Conservation (phyloP, 2,113 vertebrate species). For the Fulmarus glacialis region DNA sequence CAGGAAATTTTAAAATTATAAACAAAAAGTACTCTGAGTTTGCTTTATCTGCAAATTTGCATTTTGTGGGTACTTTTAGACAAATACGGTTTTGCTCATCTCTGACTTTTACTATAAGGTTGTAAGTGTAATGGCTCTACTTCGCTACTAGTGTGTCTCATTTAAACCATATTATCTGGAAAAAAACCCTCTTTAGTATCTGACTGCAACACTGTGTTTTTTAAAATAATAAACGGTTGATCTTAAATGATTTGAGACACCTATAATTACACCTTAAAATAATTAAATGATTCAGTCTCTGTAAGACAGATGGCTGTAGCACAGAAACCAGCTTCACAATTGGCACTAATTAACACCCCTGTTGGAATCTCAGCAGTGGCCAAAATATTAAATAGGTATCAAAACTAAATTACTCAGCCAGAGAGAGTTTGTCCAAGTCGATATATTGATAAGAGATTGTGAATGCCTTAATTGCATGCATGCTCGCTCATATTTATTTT, state of each 20-base stretch:
- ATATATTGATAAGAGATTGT: slow-evolving; percentile 25
- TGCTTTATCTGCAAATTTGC: not conserved
- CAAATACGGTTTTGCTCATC: not conserved
- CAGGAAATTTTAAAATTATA: not conserved
- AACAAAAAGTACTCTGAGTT: not conserved
- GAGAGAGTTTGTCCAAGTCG: not conserved
- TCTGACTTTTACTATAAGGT: not conserved
- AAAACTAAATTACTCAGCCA: slow-evolving; percentile 26
- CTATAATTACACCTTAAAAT: slow-evolving; percentile 50
- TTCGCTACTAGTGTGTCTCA: not conserved
- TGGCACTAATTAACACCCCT: slow-evolving; percentile 61
- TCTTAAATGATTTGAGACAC: slow-evolving; percentile 10
- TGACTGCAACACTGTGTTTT: not conserved
- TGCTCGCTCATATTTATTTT: not conserved
- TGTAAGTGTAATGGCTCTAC: not conserved
- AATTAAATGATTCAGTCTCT: slow-evolving; percentile 42
- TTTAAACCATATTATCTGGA: not conserved
- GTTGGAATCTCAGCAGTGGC: slow-evolving; percentile 10
- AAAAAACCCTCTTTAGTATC: not conserved
- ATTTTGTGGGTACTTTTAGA: not conserved
- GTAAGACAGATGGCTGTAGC: slow-evolving; percentile 42
- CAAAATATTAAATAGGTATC: slow-evolving; percentile 50
- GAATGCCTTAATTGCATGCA: not conserved
- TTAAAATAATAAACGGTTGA: not conserved
- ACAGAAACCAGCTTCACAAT: slow-evolving; percentile 27